Evolutionary conservation across 2,888 invertebrate species (phyloP), one percentile per base, ranked within the genome.

Genomic region (Amphipyra tragopoginis): DNA sequence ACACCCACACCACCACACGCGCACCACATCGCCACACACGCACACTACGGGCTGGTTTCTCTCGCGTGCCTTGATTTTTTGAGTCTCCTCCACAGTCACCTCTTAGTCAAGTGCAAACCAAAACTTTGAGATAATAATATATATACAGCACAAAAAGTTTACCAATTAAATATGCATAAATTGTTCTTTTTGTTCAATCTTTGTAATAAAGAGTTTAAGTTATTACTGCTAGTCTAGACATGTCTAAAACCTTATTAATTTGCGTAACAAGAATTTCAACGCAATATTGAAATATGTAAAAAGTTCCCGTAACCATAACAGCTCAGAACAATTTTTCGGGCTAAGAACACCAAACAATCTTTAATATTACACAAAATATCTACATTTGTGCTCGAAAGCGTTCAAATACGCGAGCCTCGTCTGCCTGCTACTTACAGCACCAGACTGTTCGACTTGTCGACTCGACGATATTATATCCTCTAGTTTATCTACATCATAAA

Each of bases 11-110:
- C 75, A 61, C 65, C 79, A 72, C 73, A 2, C 50, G 21, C 44
- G 26, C 60, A 48, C 58, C 81, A 84, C 82, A 60, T 79, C 72
- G 79, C 80, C 81, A 84, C 79, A 60, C 80, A 74, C 77, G 58
- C 79, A 85, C 82, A 83, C 86, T 79, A 80, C 80, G 76, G 73
- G 77, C 78, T 75, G 76, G 72, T 75, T 84, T 77, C 81, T 80
- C 80, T 78, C 75, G 76, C 80, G 80, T 78, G 82, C 79, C 85
- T 85, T 85, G 82, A 86, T 89, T 89, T 87, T 87, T 86, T 83
- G 80, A 86, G 80, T 86, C 82, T 79, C 73, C 79, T 74, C 69
- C 36, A 65, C 69, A 75, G 72, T 83, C 77, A 80, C 81, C 75
- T 81, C 69, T 78, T 75, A 77, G 78, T 64, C 75, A 79, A 77